A percentile compares a stretch with the other conserved stretches of the same genome.
These are phyloP conservation scores for Apostichopus japonicus DNA, from an alignment of 35 echinoderm and acorn worm genomes.

Conservation along the genomic window DNA sequence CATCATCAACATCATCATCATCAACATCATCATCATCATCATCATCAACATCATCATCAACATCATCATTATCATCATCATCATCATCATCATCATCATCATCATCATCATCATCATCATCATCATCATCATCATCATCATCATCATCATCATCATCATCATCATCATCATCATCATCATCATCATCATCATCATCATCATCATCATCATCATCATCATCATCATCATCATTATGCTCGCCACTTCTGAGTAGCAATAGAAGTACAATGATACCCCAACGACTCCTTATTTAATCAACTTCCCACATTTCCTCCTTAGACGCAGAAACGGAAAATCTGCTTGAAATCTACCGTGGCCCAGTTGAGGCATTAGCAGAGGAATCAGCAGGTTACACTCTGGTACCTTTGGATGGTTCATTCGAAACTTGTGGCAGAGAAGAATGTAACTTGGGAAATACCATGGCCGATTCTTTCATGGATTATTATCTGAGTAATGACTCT, in stretches of 20 bases:
- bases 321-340: constrained; percentile 36
- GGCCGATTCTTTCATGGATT: constrained; percentile 72
- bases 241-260: too few species aligned
- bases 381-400: constrained; percentile 63
- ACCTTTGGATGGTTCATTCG: constrained; percentile 51
- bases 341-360: constrained; percentile 40
- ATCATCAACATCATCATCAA: not conserved
- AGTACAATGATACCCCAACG: too few species aligned
- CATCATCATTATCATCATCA: not conserved
- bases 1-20: constrained; percentile 17
- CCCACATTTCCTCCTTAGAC: constrained; percentile 44
- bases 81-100: not conserved
- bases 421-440: constrained; percentile 60
- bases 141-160: constrained; percentile 12
- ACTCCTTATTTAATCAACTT: not conserved
- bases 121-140: not conserved
- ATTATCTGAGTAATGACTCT: constrained; percentile 5
- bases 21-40: not conserved
- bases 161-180: constrained; percentile 22
- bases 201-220: not conserved
- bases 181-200: constrained; percentile 22
- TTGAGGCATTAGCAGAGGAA: constrained; percentile 51
- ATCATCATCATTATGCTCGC: constrained; percentile 11
- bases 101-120: not conserved
- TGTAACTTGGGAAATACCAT: constrained; percentile 89